Evolutionary conservation across 2,113 vertebrate genomes (phyloP).

Genomic region (Ovis canadensis): DNA sequence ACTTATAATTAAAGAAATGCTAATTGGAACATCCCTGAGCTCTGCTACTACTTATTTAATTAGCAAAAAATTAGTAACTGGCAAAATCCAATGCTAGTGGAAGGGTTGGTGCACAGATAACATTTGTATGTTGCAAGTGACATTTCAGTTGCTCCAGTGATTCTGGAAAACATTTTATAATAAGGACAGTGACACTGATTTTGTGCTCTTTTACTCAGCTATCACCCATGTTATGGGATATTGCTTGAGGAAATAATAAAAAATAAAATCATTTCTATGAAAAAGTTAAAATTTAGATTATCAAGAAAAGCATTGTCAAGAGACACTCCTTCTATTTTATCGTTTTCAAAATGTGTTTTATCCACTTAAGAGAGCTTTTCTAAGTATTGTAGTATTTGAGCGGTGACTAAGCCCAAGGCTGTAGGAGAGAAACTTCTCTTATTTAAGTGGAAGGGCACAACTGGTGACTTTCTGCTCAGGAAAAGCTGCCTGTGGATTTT

Average conservation of each 20-base stretch:
- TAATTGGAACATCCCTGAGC: neutral
- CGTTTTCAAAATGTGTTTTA: neutral
- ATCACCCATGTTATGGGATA: neutral
- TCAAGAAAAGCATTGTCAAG: neutral
- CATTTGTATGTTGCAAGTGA: neutral
- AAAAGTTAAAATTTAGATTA: neutral
- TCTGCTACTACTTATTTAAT: neutral
- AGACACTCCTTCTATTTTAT: neutral
- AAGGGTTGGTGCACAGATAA: neutral
- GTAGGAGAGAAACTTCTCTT: neutral
- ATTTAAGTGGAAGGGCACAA: neutral
- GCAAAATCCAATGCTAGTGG: neutral
- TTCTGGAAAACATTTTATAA: neutral
- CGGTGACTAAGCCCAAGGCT: neutral
- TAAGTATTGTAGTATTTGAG: neutral
- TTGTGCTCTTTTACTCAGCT: neutral
- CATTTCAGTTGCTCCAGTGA: neutral
- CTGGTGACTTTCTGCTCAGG: neutral
- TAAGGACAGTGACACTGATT: neutral
- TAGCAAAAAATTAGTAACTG: neutral
- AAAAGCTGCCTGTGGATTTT: neutral
- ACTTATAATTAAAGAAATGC: neutral
- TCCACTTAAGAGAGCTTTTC: neutral
- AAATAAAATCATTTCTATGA: neutral
- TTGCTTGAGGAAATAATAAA: neutral